Evolutionary conservation across 2,113 vertebrate species (phyloP).

Genomic region (Callionymus lyra): DNA sequence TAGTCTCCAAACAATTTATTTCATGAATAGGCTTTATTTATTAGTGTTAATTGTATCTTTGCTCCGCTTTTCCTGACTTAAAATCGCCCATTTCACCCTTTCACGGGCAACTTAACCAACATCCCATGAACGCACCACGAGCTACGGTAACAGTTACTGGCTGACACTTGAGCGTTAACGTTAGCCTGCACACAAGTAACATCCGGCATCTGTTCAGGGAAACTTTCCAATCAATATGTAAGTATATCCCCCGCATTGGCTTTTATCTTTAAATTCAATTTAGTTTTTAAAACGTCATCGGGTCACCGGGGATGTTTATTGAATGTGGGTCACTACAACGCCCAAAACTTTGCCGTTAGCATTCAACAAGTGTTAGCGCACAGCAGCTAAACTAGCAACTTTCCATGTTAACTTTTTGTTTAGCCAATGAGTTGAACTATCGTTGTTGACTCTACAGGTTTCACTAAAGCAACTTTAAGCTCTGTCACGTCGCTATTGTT

Average conservation of each 20-base stretch:
- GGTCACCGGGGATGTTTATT: neutral
- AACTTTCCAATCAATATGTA: conserved; percentile 41
- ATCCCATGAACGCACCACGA: no score
- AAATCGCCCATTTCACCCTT: no score
- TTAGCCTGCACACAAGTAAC: conserved; percentile 10
- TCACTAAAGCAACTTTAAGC: no score
- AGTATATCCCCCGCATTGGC: conserved; percentile 12
- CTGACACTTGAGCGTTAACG: conserved; percentile 16
- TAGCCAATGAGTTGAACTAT: no score
- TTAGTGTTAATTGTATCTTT: no score
- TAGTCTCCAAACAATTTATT: no score
- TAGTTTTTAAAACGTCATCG: neutral
- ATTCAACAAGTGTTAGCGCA: conserved; percentile 52
- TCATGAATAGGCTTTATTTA: no score
- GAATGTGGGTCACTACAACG: conserved; percentile 29
- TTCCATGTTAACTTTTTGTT: no score
- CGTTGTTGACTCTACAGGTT: no score
- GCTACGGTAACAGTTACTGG: conserved; percentile 30
- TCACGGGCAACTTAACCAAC: no score
- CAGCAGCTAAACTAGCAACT: conserved; percentile 7
- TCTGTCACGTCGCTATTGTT: no score
- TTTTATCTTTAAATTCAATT: neutral
- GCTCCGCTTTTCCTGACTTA: no score
- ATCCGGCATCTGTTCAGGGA: conserved; percentile 3
- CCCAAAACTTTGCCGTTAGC: conserved; percentile 53